phyloP scores from a whole-genome alignment of 2,797 vertebrate species.

The Phataginus tricuspis region DNA sequence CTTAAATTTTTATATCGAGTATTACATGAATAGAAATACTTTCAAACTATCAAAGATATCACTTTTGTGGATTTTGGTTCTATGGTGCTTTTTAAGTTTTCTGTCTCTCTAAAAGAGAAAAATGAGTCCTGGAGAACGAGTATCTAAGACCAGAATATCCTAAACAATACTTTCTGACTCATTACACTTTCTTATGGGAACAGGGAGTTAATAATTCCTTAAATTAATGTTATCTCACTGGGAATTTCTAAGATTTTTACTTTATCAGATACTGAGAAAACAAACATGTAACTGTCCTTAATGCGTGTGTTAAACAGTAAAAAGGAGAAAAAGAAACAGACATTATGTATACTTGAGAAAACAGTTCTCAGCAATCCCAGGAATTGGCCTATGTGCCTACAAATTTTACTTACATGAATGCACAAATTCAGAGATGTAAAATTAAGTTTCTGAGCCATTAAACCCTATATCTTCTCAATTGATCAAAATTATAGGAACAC shows the following conservation, averaged over 20 bases:
- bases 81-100: neutral
- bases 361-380: neutral
- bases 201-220: neutral
- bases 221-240: neutral
- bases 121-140: neutral
- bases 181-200: neutral
- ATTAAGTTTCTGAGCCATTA: constrained; percentile 36
- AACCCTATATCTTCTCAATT: neutral
- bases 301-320: neutral
- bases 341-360: neutral
- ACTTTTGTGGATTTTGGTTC: neutral
- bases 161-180: constrained; percentile 3
- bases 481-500: constrained; percentile 33
- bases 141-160: neutral
- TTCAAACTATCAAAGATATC: neutral
- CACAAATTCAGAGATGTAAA: constrained; percentile 7
- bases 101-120: neutral
- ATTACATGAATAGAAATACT: neutral
- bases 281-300: neutral
- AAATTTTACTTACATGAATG: constrained; percentile 15
- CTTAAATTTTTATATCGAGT: neutral
- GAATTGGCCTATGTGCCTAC: neutral
- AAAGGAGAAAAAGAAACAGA: neutral
- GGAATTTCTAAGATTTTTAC: neutral
- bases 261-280: neutral